Percentiles rank a stretch among this genome's conserved stretches.
Evolutionary conservation across 2,113 vertebrate genomes (phyloP).

Genomic region (Cochlearius cochlearius): DNA sequence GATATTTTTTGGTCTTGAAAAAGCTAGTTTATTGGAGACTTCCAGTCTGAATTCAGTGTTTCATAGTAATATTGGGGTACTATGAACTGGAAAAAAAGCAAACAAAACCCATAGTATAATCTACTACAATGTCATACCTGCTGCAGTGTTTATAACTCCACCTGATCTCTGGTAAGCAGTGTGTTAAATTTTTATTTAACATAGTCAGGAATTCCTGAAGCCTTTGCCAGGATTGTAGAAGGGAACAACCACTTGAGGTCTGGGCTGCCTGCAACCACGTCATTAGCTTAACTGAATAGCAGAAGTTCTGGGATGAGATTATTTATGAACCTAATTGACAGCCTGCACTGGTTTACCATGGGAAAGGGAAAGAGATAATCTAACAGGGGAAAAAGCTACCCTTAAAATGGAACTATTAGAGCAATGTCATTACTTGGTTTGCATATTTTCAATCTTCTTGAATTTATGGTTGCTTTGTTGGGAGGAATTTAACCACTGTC

Average conservation of each 20-base stretch:
- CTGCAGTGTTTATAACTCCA: neutral
- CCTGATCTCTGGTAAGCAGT: neutral
- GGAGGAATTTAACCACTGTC: conserved; percentile 3
- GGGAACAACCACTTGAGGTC: neutral
- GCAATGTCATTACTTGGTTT: neutral
- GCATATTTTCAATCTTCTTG: neutral
- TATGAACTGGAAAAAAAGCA: neutral
- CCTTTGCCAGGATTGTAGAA: neutral
- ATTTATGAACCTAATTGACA: conserved; percentile 23
- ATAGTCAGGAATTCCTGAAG: neutral
- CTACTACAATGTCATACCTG: neutral
- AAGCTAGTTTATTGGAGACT: neutral
- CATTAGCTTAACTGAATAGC: conserved; percentile 20
- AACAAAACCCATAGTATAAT: neutral
- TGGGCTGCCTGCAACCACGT: conserved; percentile 16
- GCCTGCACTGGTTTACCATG: neutral
- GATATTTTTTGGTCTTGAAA: neutral
- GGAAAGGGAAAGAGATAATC: neutral
- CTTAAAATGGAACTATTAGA: neutral
- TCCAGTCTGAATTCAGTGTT: neutral
- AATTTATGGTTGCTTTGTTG: neutral
- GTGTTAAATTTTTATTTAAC: neutral
- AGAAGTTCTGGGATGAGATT: conserved; percentile 12
- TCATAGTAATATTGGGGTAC: neutral
- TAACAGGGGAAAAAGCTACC: neutral